phyloP scores from a whole-genome alignment of 1,140 invertebrate genomes.

The Scylla paramamosain region DNA sequence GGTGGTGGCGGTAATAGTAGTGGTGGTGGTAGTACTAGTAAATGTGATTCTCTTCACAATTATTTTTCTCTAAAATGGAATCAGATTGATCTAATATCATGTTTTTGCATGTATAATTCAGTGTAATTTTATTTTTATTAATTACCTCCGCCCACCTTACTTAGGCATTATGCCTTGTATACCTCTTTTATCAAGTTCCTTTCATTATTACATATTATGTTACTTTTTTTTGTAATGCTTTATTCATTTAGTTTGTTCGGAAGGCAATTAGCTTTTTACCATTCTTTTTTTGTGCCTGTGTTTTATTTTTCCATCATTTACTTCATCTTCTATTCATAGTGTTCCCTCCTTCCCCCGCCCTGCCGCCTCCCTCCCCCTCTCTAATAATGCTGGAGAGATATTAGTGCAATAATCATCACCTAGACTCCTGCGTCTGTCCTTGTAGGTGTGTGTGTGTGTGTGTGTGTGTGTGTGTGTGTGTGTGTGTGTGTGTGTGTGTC shows the following conservation, averaged over 20 bases:
- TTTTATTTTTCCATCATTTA: background rate
- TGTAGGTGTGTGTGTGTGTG: background rate
- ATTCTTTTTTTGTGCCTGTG: background rate
- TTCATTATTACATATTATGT: too few relatives aligned
- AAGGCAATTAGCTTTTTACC: background rate
- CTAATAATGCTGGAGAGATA: background rate
- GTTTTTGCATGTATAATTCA: too few relatives aligned
- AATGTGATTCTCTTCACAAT: too few relatives aligned
- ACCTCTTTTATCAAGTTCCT: background rate
- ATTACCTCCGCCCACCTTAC: too few relatives aligned
- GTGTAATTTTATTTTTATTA: too few relatives aligned
- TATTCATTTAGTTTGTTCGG: too few relatives aligned
- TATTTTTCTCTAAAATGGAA: too few relatives aligned
- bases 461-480: constrained; percentile 5
- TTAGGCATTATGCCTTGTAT: background rate
- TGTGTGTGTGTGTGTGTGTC: background rate
- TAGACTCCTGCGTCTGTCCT: background rate
- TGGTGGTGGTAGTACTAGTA: too few relatives aligned
- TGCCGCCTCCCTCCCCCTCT: background rate
- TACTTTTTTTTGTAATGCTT: too few relatives aligned
- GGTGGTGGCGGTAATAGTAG: too few relatives aligned
- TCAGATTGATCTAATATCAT: too few relatives aligned
- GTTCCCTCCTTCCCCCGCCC: background rate
- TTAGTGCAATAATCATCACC: constrained; percentile 5
- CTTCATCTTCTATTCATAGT: too few relatives aligned